Conservation (phyloP, 1,140 invertebrate genomes). For the Drosophila insularis region DNA sequence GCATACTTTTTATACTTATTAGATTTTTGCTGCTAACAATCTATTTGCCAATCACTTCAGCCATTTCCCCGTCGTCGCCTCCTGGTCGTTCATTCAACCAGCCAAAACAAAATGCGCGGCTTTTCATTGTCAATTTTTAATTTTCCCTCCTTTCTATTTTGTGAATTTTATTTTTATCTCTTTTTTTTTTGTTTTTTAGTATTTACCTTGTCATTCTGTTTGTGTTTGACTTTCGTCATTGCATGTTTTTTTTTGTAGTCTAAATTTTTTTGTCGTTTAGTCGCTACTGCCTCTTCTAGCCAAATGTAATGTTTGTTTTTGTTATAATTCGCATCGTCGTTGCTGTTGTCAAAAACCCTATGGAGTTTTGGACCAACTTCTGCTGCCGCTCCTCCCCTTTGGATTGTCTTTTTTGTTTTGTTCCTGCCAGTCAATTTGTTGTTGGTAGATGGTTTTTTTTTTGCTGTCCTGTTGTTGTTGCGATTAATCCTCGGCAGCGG, state of each 20-base stretch:
- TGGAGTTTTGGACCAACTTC: slow-evolving; percentile 33
- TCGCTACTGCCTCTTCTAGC: slow-evolving; percentile 5
- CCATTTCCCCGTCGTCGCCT: not conserved
- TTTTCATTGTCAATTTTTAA: slow-evolving; percentile 39
- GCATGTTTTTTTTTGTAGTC: slow-evolving; percentile 31
- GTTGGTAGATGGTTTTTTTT: slow-evolving; percentile 40
- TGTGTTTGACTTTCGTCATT: slow-evolving; percentile 69
- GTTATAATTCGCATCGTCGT: slow-evolving; percentile 63
- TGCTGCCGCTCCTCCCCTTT: not conserved
- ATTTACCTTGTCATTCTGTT: slow-evolving; percentile 64
- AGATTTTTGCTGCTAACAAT: slow-evolving; percentile 2
- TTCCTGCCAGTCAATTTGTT: slow-evolving; percentile 61
- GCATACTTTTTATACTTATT: not conserved
- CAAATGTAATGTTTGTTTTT: slow-evolving; percentile 59
- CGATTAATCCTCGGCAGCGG: slow-evolving; percentile 69
- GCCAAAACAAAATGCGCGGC: slow-evolving; percentile 19
- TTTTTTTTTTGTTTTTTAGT: slow-evolving; percentile 34
- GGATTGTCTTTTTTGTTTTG: slow-evolving; percentile 42
- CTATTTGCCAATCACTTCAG: not conserved
- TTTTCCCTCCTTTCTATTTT: slow-evolving; percentile 34
- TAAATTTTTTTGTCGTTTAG: slow-evolving; percentile 50
- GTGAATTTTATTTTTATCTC: slow-evolving; percentile 21
- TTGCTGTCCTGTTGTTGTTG: slow-evolving; percentile 39
- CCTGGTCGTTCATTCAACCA: not conserved
- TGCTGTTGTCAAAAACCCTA: slow-evolving; percentile 42